These are phyloP conservation scores for Gymnoscopelus microlampas DNA, from an alignment of 2,797 vertebrate genomes.

Conservation along the genomic window DNA sequence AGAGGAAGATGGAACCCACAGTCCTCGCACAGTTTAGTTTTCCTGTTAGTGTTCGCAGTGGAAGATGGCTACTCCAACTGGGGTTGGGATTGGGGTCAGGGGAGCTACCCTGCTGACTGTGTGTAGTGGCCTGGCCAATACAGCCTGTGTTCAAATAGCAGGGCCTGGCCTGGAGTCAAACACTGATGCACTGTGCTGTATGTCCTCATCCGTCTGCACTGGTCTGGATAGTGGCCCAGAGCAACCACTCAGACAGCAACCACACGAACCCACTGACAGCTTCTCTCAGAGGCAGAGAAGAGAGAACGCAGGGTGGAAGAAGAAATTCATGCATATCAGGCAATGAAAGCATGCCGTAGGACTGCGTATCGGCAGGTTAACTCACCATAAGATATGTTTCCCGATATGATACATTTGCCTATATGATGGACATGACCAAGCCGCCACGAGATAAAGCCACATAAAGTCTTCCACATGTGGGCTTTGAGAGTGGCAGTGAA, in stretches of 20 bases:
- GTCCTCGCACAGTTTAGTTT: constrained; percentile 25
- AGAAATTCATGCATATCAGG: constrained; percentile 45
- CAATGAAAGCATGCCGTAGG: not conserved
- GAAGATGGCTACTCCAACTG: constrained; percentile 24
- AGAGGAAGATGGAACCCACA: constrained; percentile 28
- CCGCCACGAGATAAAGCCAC: too few relatives aligned
- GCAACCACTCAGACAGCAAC: constrained; percentile 42
- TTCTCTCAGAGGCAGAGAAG: constrained; percentile 51
- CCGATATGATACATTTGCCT: too few relatives aligned
- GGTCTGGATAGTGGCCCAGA: constrained; percentile 62
- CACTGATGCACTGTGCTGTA: constrained; percentile 30
- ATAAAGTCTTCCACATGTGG: too few relatives aligned
- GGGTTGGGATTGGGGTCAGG: constrained; percentile 29
- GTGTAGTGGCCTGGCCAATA: constrained; percentile 47
- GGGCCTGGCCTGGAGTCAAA: constrained; percentile 35
- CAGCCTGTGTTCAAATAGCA: constrained; percentile 57
- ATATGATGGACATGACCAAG: too few relatives aligned
- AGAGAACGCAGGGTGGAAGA: constrained; percentile 37
- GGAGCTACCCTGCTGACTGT: constrained; percentile 34
- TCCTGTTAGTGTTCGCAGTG: constrained; percentile 18
- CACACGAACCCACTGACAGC: constrained; percentile 55
- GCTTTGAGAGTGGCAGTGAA: too few relatives aligned
- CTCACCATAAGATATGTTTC: too few relatives aligned
- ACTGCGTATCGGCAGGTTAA: too few relatives aligned
- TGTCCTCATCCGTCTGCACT: constrained; percentile 48